Evolutionary conservation across 1,140 invertebrate genomes (phyloP).

Genomic region (Tetraneura akinire): DNA sequence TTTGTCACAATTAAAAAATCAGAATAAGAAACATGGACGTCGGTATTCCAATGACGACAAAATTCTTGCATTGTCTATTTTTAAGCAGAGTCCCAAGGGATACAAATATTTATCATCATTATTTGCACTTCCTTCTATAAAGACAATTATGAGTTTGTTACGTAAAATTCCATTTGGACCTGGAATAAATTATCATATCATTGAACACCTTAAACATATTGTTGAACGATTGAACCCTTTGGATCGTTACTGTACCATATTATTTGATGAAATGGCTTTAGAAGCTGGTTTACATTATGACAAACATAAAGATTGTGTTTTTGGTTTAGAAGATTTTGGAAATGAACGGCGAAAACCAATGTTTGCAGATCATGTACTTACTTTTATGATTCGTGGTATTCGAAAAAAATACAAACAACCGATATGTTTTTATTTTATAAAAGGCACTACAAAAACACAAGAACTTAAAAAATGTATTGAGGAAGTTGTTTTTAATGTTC

Average conservation of each 20-base stretch:
- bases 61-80: not conserved
- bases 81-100: not conserved
- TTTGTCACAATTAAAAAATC: not conserved
- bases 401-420: not conserved
- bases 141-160: not conserved
- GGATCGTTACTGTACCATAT: not conserved
- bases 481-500: not conserved
- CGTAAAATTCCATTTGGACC: not conserved
- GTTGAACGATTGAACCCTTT: not conserved
- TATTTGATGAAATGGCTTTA: not conserved
- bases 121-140: not conserved
- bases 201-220: not conserved
- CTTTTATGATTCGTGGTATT: not conserved
- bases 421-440: not conserved
- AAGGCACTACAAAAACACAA: not conserved
- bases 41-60: not conserved
- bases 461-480: not conserved
- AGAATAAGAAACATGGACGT: not conserved
- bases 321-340: not conserved
- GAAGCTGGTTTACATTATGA: not conserved
- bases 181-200: not conserved
- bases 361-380: not conserved
- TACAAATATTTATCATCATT: not conserved
- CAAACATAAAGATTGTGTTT: not conserved
- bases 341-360: not conserved